Conservation (phyloP, 2,113 vertebrate genomes). For the Notiomystis cincta region DNA sequence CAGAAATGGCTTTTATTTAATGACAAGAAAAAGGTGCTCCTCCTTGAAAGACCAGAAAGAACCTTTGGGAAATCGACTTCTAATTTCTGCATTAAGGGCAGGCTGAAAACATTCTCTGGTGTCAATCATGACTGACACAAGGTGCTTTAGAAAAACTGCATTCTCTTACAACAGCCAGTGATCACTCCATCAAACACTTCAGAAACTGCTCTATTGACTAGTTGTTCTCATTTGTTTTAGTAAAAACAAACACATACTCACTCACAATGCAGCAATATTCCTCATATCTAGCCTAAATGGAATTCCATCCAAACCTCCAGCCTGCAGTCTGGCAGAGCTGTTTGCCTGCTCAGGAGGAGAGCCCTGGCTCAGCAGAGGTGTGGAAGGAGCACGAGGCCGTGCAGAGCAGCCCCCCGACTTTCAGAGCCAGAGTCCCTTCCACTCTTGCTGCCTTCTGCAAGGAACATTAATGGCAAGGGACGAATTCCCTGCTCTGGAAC, state of each 20-base stretch:
- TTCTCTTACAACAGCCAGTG: not conserved
- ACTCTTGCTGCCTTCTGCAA: not conserved
- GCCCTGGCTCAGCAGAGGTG: not conserved
- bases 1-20: not conserved
- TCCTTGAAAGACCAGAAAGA: not conserved
- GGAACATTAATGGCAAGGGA: not conserved
- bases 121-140: not conserved
- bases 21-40: not conserved
- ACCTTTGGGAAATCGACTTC: not conserved
- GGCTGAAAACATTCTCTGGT: not conserved
- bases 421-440: not conserved
- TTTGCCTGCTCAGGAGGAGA: not conserved
- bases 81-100: not conserved
- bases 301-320: not conserved
- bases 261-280: not conserved
- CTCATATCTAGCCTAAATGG: not conserved
- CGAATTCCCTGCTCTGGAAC: not conserved
- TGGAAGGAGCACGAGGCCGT: fast-evolving
- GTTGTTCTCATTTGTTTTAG: not conserved
- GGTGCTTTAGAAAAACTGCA: not conserved
- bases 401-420: not conserved
- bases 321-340: not conserved
- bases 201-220: not conserved
- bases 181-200: not conserved
- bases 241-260: not conserved